These are phyloP conservation scores for Perithous albicinctus DNA, from an alignment of 2,888 invertebrate species.

Conservation along the genomic window DNA sequence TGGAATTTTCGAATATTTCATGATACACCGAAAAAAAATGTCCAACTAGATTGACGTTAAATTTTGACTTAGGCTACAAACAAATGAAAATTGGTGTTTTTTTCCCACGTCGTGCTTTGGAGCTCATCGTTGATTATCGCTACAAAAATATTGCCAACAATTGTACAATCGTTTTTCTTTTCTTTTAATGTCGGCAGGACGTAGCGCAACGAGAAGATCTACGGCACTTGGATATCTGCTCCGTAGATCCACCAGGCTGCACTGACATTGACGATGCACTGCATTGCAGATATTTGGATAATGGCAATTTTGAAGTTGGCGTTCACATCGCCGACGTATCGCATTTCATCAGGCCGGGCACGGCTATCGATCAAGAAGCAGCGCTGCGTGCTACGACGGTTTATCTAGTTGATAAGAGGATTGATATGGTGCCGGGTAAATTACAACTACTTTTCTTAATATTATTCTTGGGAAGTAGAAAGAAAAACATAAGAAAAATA, in stretches of 20 bases:
- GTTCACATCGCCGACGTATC: constrained; percentile 99
- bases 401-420: constrained; percentile 96
- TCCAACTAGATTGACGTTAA: constrained; percentile 29
- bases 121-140: constrained; percentile 13
- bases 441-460: neutral
- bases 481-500: too few relatives aligned
- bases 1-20: constrained; percentile 40
- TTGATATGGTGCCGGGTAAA: constrained; percentile 92
- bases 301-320: constrained; percentile 93
- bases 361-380: constrained; percentile 96
- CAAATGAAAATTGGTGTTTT: constrained; percentile 51
- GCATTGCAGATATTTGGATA: constrained; percentile 92
- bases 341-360: constrained; percentile 97
- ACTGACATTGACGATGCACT: constrained; percentile 99
- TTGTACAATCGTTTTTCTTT: constrained; percentile 4
- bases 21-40: constrained; percentile 7
- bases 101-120: neutral
- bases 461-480: neutral
- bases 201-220: constrained; percentile 92
- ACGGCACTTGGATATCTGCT: constrained; percentile 94
- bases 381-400: constrained; percentile 98
- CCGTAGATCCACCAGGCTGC: constrained; percentile 99
- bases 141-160: neutral
- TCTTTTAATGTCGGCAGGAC: constrained; percentile 88
- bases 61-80: constrained; percentile 60